Conservation (phyloP, 2,113 vertebrate genomes). For the Podiceps cristatus region DNA sequence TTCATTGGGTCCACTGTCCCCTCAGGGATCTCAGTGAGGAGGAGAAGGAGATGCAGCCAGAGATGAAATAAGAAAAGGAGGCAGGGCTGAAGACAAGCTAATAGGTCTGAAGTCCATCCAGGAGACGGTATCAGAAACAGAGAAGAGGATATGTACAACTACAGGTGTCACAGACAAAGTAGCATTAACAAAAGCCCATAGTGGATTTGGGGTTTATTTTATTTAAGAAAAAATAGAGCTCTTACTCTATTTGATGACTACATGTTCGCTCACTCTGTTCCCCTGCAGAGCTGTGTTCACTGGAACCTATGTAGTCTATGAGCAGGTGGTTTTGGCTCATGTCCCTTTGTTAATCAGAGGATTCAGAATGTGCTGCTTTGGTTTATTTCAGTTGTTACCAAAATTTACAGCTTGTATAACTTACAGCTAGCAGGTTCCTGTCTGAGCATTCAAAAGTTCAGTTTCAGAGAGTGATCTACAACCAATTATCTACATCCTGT, state of each 20-base stretch:
- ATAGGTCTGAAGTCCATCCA: neutral
- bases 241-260: neutral
- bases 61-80: neutral
- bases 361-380: neutral
- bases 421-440: neutral
- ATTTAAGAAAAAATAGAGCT: neutral
- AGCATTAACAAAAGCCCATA: neutral
- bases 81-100: neutral
- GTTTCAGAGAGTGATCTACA: neutral
- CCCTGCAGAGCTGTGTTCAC: neutral
- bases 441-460: neutral
- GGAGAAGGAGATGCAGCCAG: neutral
- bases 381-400: neutral
- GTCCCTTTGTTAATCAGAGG: neutral
- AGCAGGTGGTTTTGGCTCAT: neutral
- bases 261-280: neutral
- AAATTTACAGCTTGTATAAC: neutral
- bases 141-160: neutral
- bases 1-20: no score
- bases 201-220: neutral
- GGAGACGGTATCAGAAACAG: neutral
- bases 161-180: neutral
- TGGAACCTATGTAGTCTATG: neutral
- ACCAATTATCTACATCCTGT: neutral
- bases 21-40: neutral